phyloP scores from a whole-genome alignment of 1,140 invertebrate species.

The Arctopsyche grandis region DNA sequence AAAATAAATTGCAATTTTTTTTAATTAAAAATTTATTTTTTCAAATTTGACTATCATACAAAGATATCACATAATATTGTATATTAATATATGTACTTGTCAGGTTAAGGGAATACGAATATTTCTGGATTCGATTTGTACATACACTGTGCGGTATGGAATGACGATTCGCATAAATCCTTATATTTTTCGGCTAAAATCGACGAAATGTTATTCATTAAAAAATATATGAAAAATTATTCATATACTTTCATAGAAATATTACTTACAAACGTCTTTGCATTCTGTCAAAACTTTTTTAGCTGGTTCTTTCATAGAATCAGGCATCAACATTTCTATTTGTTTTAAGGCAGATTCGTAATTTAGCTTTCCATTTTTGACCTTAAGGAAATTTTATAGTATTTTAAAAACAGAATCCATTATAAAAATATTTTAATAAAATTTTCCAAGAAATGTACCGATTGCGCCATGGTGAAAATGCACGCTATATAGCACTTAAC shows the following conservation, averaged over 20 bases:
- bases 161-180: slow-evolving; percentile 63
- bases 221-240: background rate
- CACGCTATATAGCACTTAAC: slow-evolving; percentile 67
- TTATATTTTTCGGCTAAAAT: slow-evolving; percentile 63
- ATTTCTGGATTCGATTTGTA: slow-evolving; percentile 60
- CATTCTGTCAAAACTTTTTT: slow-evolving; percentile 62
- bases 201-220: slow-evolving; percentile 38
- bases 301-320: slow-evolving; percentile 63
- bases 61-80: background rate
- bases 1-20: background rate
- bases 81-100: too few species aligned
- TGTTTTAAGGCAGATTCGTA: slow-evolving; percentile 64
- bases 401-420: slow-evolving; percentile 16
- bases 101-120: slow-evolving; percentile 61
- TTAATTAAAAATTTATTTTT: background rate
- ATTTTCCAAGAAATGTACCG: slow-evolving; percentile 43
- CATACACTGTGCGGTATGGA: slow-evolving; percentile 62
- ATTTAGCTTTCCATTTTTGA: slow-evolving; percentile 66
- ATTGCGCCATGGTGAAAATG: slow-evolving; percentile 56
- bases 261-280: slow-evolving; percentile 61
- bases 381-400: slow-evolving; percentile 54
- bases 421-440: background rate
- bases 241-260: too few species aligned
- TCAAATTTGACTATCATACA: background rate
- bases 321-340: slow-evolving; percentile 63